Evolutionary conservation across 1,140 invertebrate species (phyloP), one percentile per base, ranked within the genome.

Genomic region (Pristionchus pacificus): DNA sequence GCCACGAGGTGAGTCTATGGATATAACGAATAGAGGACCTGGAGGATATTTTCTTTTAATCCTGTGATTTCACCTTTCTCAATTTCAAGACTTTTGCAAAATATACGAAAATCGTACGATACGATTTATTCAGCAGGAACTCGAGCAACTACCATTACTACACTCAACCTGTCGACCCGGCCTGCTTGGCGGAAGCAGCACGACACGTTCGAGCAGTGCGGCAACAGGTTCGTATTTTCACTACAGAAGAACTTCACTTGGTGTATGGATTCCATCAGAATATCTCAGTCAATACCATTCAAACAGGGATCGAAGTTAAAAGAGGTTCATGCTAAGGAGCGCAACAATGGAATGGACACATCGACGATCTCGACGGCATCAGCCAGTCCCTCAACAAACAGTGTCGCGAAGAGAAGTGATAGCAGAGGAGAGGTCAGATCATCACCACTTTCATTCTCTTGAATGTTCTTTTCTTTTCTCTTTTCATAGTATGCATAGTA

Each of bases 111-210:
- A n/a, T n/a, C n/a, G n/a, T n/a, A n/a, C n/a, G n/a, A n/a, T n/a
- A n/a, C n/a, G n/a, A n/a, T n/a, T n/a, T n/a, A n/a, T n/a, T n/a
- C n/a, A n/a, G 38, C 19, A 68, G 74, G 60, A 74, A 60, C 31
- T 28, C 74, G 10, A 76, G 68, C 60, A 77, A 67, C 58, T 82
- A 78, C 49, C 79, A 81, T 61, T 80, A 82, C 66, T 81, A 81
- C 70, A 81, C 80, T 25, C 79, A 81, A 64, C 79, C 79, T 0
- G 79, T 81, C 15, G 79, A 81, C 71, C 77, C 79, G 33, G 74
- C 69, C 32, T 64, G 80, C 6, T 64, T 81, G 2, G 78, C 80
- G 0, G 80, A 77, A 27, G 80, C 80, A 19, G 71, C 76, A 27
- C 27, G 78, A 61, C 71, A 75, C 60, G 72, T 74, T 29, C 76